Conservation (phyloP, 2,888 invertebrate species). For the Caenorhabditis afra region DNA sequence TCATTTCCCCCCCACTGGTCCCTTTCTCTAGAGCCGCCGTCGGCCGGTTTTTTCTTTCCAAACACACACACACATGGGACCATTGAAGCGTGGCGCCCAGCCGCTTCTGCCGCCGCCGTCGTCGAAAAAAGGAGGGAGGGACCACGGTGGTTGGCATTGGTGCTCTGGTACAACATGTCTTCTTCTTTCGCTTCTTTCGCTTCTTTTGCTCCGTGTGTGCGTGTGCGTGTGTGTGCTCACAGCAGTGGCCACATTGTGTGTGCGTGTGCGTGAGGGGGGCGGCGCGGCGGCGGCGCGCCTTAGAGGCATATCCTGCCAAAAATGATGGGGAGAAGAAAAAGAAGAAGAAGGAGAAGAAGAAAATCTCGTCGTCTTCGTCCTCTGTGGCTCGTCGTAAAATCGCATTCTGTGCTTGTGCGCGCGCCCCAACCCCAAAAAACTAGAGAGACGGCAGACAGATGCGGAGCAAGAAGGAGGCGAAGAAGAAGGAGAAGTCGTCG, state of each 20-base stretch:
- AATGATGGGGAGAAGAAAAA: constrained; percentile 10
- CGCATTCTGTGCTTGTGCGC: constrained; percentile 21
- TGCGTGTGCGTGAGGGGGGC: constrained; percentile 3
- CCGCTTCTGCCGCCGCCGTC: too few species aligned
- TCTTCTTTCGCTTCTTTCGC: constrained; percentile 22
- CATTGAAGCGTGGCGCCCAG: constrained; percentile 47
- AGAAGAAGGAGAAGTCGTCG: constrained; percentile 2
- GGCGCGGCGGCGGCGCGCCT: constrained; percentile 16
- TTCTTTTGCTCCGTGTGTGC: constrained; percentile 14
- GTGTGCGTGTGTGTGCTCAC: constrained; percentile 22
- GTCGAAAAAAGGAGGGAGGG: too few species aligned
- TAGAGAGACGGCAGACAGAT: neutral
- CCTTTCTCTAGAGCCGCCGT: constrained; percentile 1
- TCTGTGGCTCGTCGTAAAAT: constrained; percentile 16
- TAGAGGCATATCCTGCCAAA: constrained; percentile 29
- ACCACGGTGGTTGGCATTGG: constrained; percentile 10
- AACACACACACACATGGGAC: constrained; percentile 5
- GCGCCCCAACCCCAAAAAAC: neutral
- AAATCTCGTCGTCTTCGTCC: constrained; percentile 31
- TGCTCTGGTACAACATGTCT: constrained; percentile 9
- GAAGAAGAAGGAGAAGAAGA: constrained; percentile 41
- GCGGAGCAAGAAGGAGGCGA: neutral
- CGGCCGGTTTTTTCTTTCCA: neutral
- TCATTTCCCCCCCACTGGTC: neutral
- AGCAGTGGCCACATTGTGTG: constrained; percentile 21